phyloP scores from a whole-genome alignment of 2,888 invertebrate genomes.

The Ophion obscuratus region DNA sequence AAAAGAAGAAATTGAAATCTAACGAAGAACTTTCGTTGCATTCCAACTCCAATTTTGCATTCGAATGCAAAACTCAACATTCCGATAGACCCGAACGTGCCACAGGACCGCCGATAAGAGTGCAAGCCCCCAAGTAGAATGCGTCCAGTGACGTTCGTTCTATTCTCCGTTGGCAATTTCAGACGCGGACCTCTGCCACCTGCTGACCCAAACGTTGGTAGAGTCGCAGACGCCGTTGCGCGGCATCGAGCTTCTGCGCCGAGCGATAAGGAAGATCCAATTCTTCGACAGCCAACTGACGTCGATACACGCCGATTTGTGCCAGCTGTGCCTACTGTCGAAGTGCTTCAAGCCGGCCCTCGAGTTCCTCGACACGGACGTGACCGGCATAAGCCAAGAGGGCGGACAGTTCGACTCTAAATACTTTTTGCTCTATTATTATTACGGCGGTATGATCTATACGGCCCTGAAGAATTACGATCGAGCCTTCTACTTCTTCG shows the following conservation, averaged over 20 bases:
- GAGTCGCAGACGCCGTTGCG: slow-evolving; percentile 91
- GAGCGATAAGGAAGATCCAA: slow-evolving; percentile 95
- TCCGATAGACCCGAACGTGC: too few species aligned
- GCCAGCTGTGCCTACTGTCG: slow-evolving; percentile 95
- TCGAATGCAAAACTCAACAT: neutral
- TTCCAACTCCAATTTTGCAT: too few species aligned
- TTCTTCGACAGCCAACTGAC: slow-evolving; percentile 95
- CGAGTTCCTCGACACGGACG: slow-evolving; percentile 94
- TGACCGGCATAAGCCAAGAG: slow-evolving; percentile 95
- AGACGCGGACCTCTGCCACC: slow-evolving; percentile 96
- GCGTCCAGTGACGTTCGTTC: neutral
- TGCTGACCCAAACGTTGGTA: slow-evolving; percentile 91
- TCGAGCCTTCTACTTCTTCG: slow-evolving; percentile 96
- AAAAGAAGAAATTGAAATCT: neutral
- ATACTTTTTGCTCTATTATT: slow-evolving; percentile 96
- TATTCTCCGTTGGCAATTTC: slow-evolving; percentile 71
- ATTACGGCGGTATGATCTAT: slow-evolving; percentile 99
- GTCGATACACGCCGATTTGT: slow-evolving; percentile 96
- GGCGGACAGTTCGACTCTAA: slow-evolving; percentile 93
- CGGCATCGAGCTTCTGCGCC: slow-evolving; percentile 92
- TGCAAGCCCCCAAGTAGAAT: too few species aligned
- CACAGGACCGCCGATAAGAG: too few species aligned
- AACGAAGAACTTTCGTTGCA: neutral
- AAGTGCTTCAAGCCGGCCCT: slow-evolving; percentile 97
- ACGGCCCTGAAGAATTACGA: slow-evolving; percentile 96